Percentiles rank a stretch among this genome's conserved stretches.
Conservation (phyloP, 1,140 invertebrate genomes). For the Leguminivora glycinivorella region DNA sequence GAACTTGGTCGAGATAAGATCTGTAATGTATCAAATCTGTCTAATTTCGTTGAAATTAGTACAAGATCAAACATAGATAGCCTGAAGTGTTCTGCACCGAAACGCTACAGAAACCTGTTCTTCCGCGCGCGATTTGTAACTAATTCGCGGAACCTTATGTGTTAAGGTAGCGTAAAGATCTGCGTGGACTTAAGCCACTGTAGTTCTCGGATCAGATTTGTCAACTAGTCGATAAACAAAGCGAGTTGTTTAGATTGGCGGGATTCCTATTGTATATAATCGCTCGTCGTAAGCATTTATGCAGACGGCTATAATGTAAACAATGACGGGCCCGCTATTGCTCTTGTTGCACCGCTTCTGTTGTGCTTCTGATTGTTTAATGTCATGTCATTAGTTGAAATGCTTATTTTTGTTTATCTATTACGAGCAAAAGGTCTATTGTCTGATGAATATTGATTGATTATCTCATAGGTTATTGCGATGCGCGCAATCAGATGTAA, state of each 20-base stretch:
- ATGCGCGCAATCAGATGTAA: background rate
- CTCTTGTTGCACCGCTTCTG: slow-evolving; percentile 2
- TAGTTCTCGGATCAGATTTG: background rate
- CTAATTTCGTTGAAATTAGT: too few relatives aligned
- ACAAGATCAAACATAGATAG: too few relatives aligned
- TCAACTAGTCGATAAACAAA: slow-evolving; percentile 30
- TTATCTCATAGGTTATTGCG: slow-evolving; percentile 1
- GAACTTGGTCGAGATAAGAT: background rate
- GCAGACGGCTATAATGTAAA: slow-evolving; percentile 33
- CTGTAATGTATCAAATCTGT: slow-evolving; percentile 1
- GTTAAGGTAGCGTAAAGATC: background rate
- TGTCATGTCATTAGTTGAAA: background rate
- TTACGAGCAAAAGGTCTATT: slow-evolving; percentile 31
- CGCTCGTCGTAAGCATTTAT: slow-evolving; percentile 35
- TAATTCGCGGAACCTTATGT: background rate
- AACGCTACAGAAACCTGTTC: background rate
- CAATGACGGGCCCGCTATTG: slow-evolving; percentile 27
- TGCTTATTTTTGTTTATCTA: background rate
- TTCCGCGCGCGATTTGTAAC: background rate
- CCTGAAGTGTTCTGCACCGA: background rate
- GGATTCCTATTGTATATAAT: slow-evolving; percentile 41
- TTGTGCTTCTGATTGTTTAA: slow-evolving; percentile 23
- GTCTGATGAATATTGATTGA: slow-evolving; percentile 6
- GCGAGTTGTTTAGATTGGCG: slow-evolving; percentile 30
- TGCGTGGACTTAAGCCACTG: background rate